These are phyloP conservation scores for Drosophila tanythrix DNA, from an alignment of 2,888 invertebrate genomes.

Conservation along the genomic window DNA sequence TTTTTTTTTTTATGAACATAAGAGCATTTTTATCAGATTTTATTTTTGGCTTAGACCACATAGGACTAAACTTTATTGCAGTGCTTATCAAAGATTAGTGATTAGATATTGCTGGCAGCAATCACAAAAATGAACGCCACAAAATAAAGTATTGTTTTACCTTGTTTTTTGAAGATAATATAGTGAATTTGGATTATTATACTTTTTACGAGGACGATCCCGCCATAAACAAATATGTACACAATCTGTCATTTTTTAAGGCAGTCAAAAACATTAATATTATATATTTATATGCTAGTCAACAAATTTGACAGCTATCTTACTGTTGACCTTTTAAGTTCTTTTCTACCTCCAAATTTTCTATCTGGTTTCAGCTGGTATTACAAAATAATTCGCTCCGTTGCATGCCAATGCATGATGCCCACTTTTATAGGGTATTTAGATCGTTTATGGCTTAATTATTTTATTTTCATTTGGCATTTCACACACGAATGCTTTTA, in stretches of 20 bases:
- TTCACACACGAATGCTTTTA: constrained; percentile 69
- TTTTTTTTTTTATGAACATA: neutral
- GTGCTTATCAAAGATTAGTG: constrained; percentile 67
- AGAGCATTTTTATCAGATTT: constrained; percentile 57
- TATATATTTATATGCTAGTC: no score
- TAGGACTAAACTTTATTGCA: constrained; percentile 64
- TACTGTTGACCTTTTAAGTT: no score
- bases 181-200: neutral
- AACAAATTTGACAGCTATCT: no score
- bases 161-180: neutral
- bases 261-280: neutral
- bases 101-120: constrained; percentile 42
- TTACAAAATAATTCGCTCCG: neutral
- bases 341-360: no score
- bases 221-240: neutral
- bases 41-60: constrained; percentile 16
- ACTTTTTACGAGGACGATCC: neutral
- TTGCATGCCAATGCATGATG: no score
- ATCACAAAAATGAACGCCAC: constrained; percentile 11
- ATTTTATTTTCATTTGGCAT: constrained; percentile 44
- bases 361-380: neutral
- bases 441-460: constrained; percentile 28
- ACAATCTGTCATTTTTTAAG: neutral
- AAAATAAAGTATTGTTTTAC: neutral
- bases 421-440: neutral